phyloP scores from a whole-genome alignment of 2,797 vertebrate species.

The Spinus pinus region DNA sequence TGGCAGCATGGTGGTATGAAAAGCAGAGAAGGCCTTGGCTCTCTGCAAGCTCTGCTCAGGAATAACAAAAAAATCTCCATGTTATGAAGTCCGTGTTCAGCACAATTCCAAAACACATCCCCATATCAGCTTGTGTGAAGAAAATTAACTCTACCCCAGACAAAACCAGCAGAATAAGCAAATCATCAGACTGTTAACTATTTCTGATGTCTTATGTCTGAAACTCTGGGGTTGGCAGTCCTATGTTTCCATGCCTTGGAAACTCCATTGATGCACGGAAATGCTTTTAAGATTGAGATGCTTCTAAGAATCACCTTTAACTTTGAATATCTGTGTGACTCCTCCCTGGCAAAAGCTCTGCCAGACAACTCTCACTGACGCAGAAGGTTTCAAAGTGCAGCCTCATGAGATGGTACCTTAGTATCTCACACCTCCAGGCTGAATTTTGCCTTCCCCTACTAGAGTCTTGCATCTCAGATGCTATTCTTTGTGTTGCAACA shows the following conservation, averaged over 20 bases:
- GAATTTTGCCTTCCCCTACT: not conserved
- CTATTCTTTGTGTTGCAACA: not conserved
- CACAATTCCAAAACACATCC: not conserved
- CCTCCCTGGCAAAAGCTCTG: not conserved
- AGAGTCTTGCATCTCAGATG: not conserved
- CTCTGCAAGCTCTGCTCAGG: not conserved
- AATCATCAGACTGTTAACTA: not conserved
- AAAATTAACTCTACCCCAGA: not conserved
- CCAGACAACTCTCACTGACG: not conserved
- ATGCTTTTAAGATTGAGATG: not conserved
- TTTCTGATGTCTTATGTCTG: not conserved
- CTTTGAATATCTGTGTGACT: not conserved
- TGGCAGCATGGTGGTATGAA: fast-evolving
- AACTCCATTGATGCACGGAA: not conserved
- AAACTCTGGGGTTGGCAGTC: not conserved
- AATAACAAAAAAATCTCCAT: not conserved
- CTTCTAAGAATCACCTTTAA: not conserved
- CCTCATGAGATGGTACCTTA: not conserved
- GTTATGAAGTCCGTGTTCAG: not conserved
- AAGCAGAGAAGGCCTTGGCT: not conserved
- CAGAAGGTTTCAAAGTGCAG: not conserved
- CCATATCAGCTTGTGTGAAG: no score
- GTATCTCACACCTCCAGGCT: not conserved
- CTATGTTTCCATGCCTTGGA: not conserved
- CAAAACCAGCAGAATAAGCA: not conserved